Evolutionary conservation across 2,888 invertebrate species (phyloP), one percentile per base, ranked within the genome.

Genomic region (Dermolepida albohirtum): DNA sequence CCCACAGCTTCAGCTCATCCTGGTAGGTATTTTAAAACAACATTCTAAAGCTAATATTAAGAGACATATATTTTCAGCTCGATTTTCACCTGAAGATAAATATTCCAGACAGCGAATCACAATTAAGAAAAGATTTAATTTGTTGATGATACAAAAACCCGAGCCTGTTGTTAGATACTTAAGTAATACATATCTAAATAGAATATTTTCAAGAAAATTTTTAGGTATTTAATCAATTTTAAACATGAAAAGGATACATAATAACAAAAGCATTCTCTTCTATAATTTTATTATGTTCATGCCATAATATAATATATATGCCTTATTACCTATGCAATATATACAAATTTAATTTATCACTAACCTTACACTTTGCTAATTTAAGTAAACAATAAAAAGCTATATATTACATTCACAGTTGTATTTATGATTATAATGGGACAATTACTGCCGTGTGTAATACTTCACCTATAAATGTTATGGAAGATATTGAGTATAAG

Each of bases 21-120:
- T 78, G 91, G 90, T 90, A 80, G 79, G 73, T 69, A 69, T 50
- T 47, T 27, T 29, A 10, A 41, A 41, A 17, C 50, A 16, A 43
- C 50, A 27, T 10, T 54, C 44, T 54, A 40, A 16, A 52, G 43
- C 27, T 16, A 22, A 22, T 47, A 55, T 50, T 43, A 41, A 71
- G 67, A 50, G 64, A 57, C n/a, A 11, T 34, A 52, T 71, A 69
- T 63, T 87, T 88, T 43, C 83, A 92, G 97, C 97, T 68, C 91
- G 96, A 51, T 98, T 97, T 82, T 96, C 97, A 0, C 97, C 97
- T 0, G 96, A 97, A 83, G 97, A 98, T 82, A 94, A 95, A 82
- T 96, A 92, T 83, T 97, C 96, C 1, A 88, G 92, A 72, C 92
- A 97, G 76, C 87, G 97, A 76, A 90, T 97, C 71, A 92, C 89